Conservation (phyloP, 1,140 invertebrate genomes). For the Penaeus vannamei region DNA sequence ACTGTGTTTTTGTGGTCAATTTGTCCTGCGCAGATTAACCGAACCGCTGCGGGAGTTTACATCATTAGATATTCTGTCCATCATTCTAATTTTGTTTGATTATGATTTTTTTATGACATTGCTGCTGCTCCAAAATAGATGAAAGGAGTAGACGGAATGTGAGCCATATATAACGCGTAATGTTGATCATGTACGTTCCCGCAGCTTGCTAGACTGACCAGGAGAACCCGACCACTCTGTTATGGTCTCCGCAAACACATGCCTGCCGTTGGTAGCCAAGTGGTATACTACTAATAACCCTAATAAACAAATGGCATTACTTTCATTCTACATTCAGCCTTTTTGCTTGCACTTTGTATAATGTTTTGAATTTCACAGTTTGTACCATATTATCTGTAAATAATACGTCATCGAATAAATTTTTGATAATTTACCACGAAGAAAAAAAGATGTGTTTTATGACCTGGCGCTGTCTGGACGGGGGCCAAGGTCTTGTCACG, state of each 20-base stretch:
- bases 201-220: too few relatives aligned
- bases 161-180: too few relatives aligned
- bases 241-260: conserved; percentile 48
- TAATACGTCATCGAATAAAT: conserved; percentile 73
- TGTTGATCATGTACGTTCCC: too few relatives aligned
- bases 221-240: neutral
- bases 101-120: too few relatives aligned
- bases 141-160: too few relatives aligned
- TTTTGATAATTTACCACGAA: conserved; percentile 73
- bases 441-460: conserved; percentile 44
- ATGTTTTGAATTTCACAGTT: conserved; percentile 71
- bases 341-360: conserved; percentile 67
- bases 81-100: too few relatives aligned
- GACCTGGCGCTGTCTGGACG: neutral
- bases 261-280: conserved; percentile 36
- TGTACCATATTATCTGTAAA: conserved; percentile 73
- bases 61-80: too few relatives aligned
- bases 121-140: too few relatives aligned
- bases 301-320: conserved; percentile 51
- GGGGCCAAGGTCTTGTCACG: too few relatives aligned
- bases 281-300: conserved; percentile 46
- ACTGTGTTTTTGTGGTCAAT: conserved; percentile 9
- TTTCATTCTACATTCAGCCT: conserved; percentile 66
- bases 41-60: too few relatives aligned
- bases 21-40: too few relatives aligned